Evolutionary conservation across 1,140 invertebrate species (phyloP).

Genomic region (Drosophila tropicalis): DNA sequence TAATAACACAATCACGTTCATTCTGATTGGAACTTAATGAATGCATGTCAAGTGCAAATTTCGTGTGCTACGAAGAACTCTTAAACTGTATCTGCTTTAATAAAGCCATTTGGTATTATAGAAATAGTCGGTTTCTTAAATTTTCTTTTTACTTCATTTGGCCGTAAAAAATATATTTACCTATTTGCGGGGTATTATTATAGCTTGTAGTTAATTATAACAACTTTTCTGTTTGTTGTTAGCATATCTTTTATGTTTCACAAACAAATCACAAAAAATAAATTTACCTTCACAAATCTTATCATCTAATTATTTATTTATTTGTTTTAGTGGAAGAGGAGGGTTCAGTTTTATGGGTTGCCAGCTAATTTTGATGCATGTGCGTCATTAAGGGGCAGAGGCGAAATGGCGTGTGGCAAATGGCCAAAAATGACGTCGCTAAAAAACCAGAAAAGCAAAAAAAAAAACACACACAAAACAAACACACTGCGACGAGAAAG

Average conservation of each 20-base stretch:
- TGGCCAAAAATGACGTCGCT: constrained; percentile 54
- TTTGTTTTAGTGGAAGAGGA: constrained; percentile 63
- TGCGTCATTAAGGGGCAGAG: constrained; percentile 57
- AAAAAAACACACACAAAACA: constrained; percentile 15
- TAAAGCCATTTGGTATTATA: too few species aligned
- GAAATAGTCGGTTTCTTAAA: too few species aligned
- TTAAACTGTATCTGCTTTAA: too few species aligned
- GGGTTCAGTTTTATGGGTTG: constrained; percentile 55
- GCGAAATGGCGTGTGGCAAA: constrained; percentile 59
- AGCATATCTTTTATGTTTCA: background rate
- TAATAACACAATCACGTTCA: too few species aligned
- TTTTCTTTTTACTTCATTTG: too few species aligned
- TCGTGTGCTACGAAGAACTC: too few species aligned
- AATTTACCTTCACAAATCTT: constrained; percentile 40
- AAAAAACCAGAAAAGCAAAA: constrained; percentile 6
- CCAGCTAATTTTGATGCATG: constrained; percentile 71
- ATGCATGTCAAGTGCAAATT: too few species aligned
- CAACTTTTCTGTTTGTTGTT: background rate
- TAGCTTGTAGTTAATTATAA: too few species aligned
- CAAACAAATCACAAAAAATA: constrained; percentile 2
- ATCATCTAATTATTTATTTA: constrained; percentile 71
- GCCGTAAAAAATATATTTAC: too few species aligned
- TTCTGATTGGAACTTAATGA: too few species aligned
- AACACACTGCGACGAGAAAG: constrained; percentile 37
- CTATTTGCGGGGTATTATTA: too few species aligned